Evolutionary conservation across 1,140 invertebrate genomes (phyloP), one percentile per base, ranked within the genome.

Genomic region (Gonatopus flavifemur): DNA sequence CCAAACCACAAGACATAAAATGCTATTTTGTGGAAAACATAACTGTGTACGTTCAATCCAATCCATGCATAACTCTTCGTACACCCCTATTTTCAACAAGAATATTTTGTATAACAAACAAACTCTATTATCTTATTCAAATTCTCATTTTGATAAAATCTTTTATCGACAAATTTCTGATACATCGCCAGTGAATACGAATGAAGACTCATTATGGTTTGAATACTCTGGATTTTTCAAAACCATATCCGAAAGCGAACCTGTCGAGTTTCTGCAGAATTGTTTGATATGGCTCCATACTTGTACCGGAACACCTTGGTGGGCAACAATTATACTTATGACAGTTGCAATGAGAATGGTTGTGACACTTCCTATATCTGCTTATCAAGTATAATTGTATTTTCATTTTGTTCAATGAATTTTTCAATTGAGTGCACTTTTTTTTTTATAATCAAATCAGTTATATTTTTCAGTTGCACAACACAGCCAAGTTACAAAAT

Each of bases 241-340:
- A n/a, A n/a, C n/a, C n/a, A 22, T 77, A 86, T 86, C 87, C 1
- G 85, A 86, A 55, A 88, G 86, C 68, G 72, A 76, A 43, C 78
- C 84, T 8, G 87, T 91, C 15, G 79, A 78, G 56, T 78, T 79
- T 48, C 74, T 83, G 32, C 88, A 91, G 76, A 80, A 88, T 47
- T 78, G 78, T 18, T 66, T 92, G 18, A 59, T 87, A 33, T 69
- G 75, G 44, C 70, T 91, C 22, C 91, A 94, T 72, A 82, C 86
- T 47, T 62, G 65, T 5, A 84, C 83, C 5, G 88, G 88, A 4
- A 67, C 93, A 16, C 87, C 90, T 32, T 95, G 92, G 92, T 94
- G 91, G 88, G 82, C 82, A 1, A 83, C 86, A 12, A 89, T 94
- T 48, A 64, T 89, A 3, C 49, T 88, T 1, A 81, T 86, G 8